Percentiles rank a stretch among this genome's conserved stretches.
phyloP scores from a whole-genome alignment of 2,888 invertebrate species.

The Sarcophaga caerulescens region DNA sequence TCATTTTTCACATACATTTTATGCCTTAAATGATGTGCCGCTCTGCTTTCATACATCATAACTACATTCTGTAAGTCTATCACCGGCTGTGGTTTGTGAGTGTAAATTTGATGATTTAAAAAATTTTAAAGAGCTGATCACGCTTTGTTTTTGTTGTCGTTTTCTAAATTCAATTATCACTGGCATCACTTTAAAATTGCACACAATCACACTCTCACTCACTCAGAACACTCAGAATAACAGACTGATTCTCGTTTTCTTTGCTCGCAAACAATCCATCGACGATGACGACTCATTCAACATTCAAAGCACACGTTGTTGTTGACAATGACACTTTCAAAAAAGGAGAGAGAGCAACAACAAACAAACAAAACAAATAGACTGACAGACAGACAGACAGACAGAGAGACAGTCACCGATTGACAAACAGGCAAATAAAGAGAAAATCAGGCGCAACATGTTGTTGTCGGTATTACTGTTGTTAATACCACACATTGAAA shows the following conservation, averaged over 20 bases:
- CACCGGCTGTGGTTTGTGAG: slow-evolving; percentile 57
- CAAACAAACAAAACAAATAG: not conserved
- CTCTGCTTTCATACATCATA: slow-evolving; percentile 46
- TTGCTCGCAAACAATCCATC: slow-evolving; percentile 16
- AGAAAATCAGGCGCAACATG: not conserved
- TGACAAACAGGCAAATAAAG: not conserved
- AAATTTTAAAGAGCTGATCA: slow-evolving; percentile 62
- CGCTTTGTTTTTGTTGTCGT: slow-evolving; percentile 52
- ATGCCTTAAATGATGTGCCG: slow-evolving; percentile 46
- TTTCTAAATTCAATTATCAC: slow-evolving; percentile 67
- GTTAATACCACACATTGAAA: slow-evolving; percentile 26
- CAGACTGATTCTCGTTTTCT: not conserved
- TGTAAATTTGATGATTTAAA: slow-evolving; percentile 45
- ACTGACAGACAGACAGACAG: not conserved
- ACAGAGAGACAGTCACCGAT: too few relatives aligned
- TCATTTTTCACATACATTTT: slow-evolving; percentile 29
- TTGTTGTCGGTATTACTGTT: slow-evolving; percentile 20
- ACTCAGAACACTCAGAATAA: not conserved
- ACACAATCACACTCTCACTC: slow-evolving; percentile 19
- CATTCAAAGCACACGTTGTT: slow-evolving; percentile 65
- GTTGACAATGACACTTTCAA: slow-evolving; percentile 65
- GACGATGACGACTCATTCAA: slow-evolving; percentile 55
- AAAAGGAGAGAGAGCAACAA: slow-evolving; percentile 15
- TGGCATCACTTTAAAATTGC: slow-evolving; percentile 63
- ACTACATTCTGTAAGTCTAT: slow-evolving; percentile 16